Percentiles rank a stretch among this genome's conserved stretches.
Evolutionary conservation across 2,888 invertebrate genomes (phyloP).

Genomic region (Eudasyphora cyanicolor): DNA sequence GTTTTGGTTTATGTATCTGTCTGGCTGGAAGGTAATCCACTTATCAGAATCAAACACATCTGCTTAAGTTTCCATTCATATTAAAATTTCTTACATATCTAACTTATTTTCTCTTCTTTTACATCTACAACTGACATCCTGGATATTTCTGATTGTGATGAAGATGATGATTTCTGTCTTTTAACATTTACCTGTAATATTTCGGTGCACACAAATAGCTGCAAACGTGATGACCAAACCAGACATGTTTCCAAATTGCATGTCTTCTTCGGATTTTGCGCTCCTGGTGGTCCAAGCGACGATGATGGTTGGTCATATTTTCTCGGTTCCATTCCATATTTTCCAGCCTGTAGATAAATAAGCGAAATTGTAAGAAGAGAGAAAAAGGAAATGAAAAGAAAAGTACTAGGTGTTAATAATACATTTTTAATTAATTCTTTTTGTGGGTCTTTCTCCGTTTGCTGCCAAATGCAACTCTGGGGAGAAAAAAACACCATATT

Average conservation of each 20-base stretch:
- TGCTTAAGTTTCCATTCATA: too few species aligned
- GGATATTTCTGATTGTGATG: too few species aligned
- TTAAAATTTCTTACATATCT: too few species aligned
- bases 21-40: too few species aligned
- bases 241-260: slow-evolving; percentile 80
- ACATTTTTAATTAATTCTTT: slow-evolving; percentile 31
- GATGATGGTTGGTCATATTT: slow-evolving; percentile 78
- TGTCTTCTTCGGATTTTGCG: slow-evolving; percentile 79
- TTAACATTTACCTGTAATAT: slow-evolving; percentile 78
- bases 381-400: too few species aligned
- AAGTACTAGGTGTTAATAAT: background rate
- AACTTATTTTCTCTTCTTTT: too few species aligned
- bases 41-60: too few species aligned
- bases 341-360: background rate
- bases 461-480: background rate
- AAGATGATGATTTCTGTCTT: too few species aligned
- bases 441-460: background rate
- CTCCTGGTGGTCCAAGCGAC: slow-evolving; percentile 75
- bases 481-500: background rate
- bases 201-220: slow-evolving; percentile 79
- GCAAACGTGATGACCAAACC: slow-evolving; percentile 79
- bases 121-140: too few species aligned
- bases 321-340: slow-evolving; percentile 71
- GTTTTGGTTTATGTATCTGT: too few species aligned
- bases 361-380: too few species aligned